phyloP scores from a whole-genome alignment of 2,113 vertebrate species.

The Brachirus orientalis region DNA sequence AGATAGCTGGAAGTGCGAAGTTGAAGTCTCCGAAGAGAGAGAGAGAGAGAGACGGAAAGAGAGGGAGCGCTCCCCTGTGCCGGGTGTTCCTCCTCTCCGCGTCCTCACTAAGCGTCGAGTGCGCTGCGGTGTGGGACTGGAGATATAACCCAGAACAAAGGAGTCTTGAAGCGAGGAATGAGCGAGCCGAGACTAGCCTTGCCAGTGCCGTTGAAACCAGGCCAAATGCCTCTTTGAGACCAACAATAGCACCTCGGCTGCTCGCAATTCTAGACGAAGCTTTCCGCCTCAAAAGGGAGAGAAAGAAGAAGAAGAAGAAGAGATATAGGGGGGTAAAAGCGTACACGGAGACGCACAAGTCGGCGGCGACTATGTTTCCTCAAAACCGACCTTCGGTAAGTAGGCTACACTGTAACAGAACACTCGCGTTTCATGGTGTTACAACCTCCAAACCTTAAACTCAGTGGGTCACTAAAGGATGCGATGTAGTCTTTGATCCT shows the following conservation, averaged over 20 bases:
- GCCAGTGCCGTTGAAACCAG: constrained; percentile 65
- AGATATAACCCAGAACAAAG: constrained; percentile 83
- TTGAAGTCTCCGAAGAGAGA: constrained; percentile 55
- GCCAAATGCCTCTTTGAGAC: constrained; percentile 79
- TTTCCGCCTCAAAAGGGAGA: constrained; percentile 41
- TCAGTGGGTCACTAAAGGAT: neutral
- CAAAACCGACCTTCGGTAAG: constrained; percentile 91
- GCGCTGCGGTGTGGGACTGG: constrained; percentile 63
- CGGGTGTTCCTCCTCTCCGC: constrained; percentile 54
- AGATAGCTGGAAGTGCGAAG: constrained; percentile 55
- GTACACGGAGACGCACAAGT: constrained; percentile 49
- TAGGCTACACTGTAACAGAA: constrained; percentile 39
- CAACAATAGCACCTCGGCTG: constrained; percentile 46
- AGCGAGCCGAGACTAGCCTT: constrained; percentile 75
- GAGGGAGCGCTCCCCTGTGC: constrained; percentile 28
- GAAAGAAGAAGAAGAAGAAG: constrained; percentile 32
- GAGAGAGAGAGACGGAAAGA: neutral
- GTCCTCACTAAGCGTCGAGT: constrained; percentile 54
- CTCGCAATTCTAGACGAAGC: constrained; percentile 61
- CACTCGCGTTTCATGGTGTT: neutral
- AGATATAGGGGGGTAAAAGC: constrained; percentile 40
- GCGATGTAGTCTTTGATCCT: neutral
- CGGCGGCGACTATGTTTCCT: constrained; percentile 86
- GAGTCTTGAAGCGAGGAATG: constrained; percentile 77
- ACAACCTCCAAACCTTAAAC: neutral